Evolutionary conservation across 2,113 vertebrate species (phyloP).

Genomic region (Scolopax mira): DNA sequence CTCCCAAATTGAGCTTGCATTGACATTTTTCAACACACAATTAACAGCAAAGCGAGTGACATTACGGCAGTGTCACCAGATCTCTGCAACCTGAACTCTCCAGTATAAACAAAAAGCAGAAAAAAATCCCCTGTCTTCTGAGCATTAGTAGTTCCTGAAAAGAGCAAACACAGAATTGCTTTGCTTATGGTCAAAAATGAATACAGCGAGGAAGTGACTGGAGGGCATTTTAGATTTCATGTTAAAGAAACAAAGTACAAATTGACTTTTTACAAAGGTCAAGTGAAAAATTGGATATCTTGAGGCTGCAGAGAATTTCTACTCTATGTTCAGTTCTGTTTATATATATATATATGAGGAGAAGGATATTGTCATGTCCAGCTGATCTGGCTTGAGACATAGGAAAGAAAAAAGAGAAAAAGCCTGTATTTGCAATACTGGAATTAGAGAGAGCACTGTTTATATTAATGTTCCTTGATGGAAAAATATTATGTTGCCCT

Average conservation of each 20-base stretch:
- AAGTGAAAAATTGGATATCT: slow-evolving; percentile 35
- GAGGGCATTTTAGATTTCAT: slow-evolving; percentile 16
- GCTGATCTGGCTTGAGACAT: not conserved
- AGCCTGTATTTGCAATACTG: not conserved
- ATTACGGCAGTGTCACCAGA: not conserved
- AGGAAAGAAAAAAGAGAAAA: not conserved
- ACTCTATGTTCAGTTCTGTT: not conserved
- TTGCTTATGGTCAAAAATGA: slow-evolving; percentile 6
- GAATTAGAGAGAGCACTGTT: not conserved
- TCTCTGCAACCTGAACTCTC: not conserved
- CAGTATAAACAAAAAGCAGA: not conserved
- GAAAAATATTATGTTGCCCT: not conserved
- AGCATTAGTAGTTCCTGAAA: slow-evolving; percentile 28
- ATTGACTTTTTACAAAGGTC: slow-evolving; percentile 68
- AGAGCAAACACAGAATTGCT: slow-evolving; percentile 10
- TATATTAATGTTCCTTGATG: not conserved
- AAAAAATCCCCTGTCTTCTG: not conserved
- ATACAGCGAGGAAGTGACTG: not conserved
- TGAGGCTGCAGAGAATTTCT: slow-evolving; percentile 18
- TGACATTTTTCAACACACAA: not conserved
- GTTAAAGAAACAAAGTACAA: slow-evolving; percentile 37
- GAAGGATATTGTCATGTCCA: slow-evolving; percentile 6
- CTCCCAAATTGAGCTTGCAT: not conserved
- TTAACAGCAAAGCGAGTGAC: not conserved
- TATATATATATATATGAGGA: not conserved